These are phyloP conservation scores for Probosciger aterrimus DNA, from an alignment of 2,113 vertebrate genomes.

Conservation along the genomic window DNA sequence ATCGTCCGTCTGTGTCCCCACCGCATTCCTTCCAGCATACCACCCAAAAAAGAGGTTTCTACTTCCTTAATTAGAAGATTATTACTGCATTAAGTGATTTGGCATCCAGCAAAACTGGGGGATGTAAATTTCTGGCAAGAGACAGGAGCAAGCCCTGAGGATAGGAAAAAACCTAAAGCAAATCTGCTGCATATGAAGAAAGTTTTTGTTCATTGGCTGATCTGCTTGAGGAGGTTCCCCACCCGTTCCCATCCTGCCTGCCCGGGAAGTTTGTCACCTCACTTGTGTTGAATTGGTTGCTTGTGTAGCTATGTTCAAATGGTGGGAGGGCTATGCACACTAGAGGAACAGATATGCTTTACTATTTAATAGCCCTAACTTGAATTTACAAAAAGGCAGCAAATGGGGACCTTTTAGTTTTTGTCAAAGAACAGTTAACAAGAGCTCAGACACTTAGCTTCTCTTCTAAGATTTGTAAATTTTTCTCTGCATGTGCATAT, in stretches of 20 bases:
- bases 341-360: neutral
- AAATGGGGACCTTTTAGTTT: neutral
- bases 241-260: neutral
- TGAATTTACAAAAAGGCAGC: neutral
- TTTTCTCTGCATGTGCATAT: fast-evolving
- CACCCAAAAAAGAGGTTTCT: neutral
- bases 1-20: neutral
- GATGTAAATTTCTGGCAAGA: neutral
- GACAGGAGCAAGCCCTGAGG: neutral
- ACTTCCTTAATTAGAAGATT: neutral
- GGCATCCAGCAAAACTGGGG: neutral
- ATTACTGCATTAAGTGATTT: constrained; percentile 2
- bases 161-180: neutral
- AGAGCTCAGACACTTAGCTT: neutral
- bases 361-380: neutral
- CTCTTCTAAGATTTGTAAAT: neutral
- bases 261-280: neutral
- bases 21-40: neutral
- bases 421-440: neutral
- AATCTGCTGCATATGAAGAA: neutral
- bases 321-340: neutral
- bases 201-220: constrained; percentile 22
- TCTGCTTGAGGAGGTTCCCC: neutral
- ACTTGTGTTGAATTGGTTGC: neutral
- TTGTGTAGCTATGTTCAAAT: neutral